Base-by-base conservation (phyloP, 2,888 invertebrate genomes). In the Subacronicta megacephala region DNA sequence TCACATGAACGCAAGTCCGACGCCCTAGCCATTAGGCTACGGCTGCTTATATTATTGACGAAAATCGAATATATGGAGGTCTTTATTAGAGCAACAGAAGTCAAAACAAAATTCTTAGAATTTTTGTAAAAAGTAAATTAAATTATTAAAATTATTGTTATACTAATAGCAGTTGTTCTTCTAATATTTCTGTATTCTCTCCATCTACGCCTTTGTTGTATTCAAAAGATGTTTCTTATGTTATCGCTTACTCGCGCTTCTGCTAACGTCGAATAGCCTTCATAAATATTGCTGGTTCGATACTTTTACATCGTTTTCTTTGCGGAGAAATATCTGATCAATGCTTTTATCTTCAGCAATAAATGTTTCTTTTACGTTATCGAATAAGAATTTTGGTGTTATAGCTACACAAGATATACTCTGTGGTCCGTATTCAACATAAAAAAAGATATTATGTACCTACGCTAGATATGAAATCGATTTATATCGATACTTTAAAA, bases 251-350 rank as follows among this genome's bases (percentile, higher is more conserved):
- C 38, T 41, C 12, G 7, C 10, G 36, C 16, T 26, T 42, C 7
- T 31, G 13, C 15, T 18, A 4, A 37, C 41, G 15, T 55, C 12
- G 16, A 31, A 26, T 7, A 23, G 12, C 31, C 23, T 17, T 18
- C 38, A 41, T 54, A 53, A 60, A 62, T 54, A 62, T 36, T 18
- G 4, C 10, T 41, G 3, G 23, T 36, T 36, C 35, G 31, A 35
- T 31, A 12, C 6, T 42, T n/a, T 10, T 23, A 13, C 12, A 20
- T 15, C 9, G 7, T 55, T 55, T 46, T 33, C 20, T 56, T 37
- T 37, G 13, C 15, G 3, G 15, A 26, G 7, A 12, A 46, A 17
- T 37, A 12, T 20, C 13, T 7, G 2, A 33, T 31, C 31, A 31
- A 1, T 13, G 4, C 0, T 33, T 23, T 26, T 38, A 18, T 38